Conservation (phyloP, 1,140 invertebrate genomes). For the Cydia fagiglandana region DNA sequence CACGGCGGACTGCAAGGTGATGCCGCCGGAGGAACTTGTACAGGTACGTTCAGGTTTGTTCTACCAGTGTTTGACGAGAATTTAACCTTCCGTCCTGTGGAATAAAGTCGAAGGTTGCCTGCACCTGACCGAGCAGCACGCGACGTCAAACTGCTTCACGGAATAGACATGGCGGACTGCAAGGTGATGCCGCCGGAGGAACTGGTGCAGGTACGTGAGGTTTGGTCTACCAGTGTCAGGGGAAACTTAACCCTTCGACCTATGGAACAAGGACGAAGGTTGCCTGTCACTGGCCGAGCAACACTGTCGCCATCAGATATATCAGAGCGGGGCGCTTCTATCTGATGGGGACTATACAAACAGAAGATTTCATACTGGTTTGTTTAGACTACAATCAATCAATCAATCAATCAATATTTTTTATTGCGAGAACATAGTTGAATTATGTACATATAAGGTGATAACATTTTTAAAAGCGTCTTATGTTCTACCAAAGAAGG, state of each 20-base stretch:
- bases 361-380: too few species aligned
- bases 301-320: too few species aligned
- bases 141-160: conserved; percentile 52
- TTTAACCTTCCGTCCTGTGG: conserved; percentile 35
- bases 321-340: too few species aligned
- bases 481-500: too few species aligned
- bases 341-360: too few species aligned
- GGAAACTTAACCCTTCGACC: conserved; percentile 22
- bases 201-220: conserved; percentile 58
- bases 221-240: conserved; percentile 42
- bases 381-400: too few species aligned
- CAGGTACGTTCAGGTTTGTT: conserved; percentile 35
- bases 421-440: too few species aligned
- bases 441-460: too few species aligned
- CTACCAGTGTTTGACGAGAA: conserved; percentile 8
- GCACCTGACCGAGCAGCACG: conserved; percentile 62
- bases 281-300: conserved; percentile 40
- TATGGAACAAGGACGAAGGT: conserved; percentile 42
- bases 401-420: too few species aligned
- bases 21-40: conserved; percentile 60
- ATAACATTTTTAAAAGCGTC: too few species aligned
- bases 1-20: conserved; percentile 45
- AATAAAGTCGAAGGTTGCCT: conserved; percentile 48
- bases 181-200: conserved; percentile 57
- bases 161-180: conserved; percentile 46